phyloP scores from a whole-genome alignment of 1,140 invertebrate genomes.

The Dendrolimus kikuchii region DNA sequence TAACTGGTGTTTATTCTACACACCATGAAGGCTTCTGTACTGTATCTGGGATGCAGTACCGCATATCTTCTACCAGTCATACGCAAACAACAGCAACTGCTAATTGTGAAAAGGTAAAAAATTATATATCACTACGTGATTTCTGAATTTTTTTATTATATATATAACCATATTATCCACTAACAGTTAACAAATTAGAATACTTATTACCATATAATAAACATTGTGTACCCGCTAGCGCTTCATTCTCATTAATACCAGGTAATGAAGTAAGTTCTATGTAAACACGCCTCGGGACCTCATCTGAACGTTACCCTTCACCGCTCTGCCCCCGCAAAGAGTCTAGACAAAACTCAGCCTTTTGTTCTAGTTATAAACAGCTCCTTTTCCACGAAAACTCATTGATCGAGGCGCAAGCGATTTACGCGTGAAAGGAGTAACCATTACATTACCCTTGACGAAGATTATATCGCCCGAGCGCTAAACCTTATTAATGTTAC shows the following conservation, averaged over 20 bases:
- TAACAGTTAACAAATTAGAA: constrained; percentile 25
- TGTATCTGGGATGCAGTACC: constrained; percentile 87
- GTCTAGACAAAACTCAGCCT: constrained; percentile 34
- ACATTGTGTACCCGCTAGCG: constrained; percentile 28
- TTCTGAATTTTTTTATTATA: not conserved
- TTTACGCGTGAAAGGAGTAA: constrained; percentile 39
- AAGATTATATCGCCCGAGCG: constrained; percentile 39
- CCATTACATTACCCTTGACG: constrained; percentile 29
- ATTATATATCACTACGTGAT: not conserved
- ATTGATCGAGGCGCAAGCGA: constrained; percentile 32
- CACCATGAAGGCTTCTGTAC: constrained; percentile 87
- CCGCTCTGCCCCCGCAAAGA: constrained; percentile 25
- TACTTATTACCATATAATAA: constrained; percentile 31
- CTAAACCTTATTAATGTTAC: constrained; percentile 43
- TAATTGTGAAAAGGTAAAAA: constrained; percentile 75
- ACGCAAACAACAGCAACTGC: constrained; percentile 85
- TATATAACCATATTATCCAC: not conserved
- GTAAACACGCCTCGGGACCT: constrained; percentile 58
- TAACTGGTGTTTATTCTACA: constrained; percentile 84
- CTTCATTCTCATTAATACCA: constrained; percentile 53
- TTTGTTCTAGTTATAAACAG: constrained; percentile 24
- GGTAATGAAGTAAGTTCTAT: constrained; percentile 64
- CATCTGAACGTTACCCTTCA: constrained; percentile 49
- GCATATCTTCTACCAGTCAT: constrained; percentile 82
- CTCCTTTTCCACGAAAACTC: constrained; percentile 19